phyloP scores from a whole-genome alignment of 2,888 invertebrate genomes.

The Lochmaea capreae region DNA sequence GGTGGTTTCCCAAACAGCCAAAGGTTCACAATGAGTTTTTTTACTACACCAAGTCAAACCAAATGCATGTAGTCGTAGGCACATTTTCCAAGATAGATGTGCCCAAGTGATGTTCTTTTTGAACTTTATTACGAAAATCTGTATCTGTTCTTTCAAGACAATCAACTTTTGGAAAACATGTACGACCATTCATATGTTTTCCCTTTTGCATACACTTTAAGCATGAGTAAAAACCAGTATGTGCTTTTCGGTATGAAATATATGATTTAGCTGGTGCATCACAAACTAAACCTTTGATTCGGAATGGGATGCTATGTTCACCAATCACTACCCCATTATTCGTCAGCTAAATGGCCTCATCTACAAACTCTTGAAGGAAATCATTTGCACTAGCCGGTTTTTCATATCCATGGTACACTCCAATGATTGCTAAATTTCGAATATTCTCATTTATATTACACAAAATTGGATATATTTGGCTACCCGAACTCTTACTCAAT shows the following conservation, averaged over 20 bases:
- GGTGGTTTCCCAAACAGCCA: neutral
- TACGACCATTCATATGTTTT: slow-evolving; percentile 19
- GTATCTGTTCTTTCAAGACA: slow-evolving; percentile 19
- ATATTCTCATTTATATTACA: slow-evolving; percentile 1
- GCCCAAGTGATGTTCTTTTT: slow-evolving; percentile 22
- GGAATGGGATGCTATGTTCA: neutral
- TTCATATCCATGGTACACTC: slow-evolving; percentile 21
- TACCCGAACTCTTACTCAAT: slow-evolving; percentile 20
- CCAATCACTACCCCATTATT: slow-evolving; percentile 25
- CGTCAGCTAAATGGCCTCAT: slow-evolving; percentile 19
- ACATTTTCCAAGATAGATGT: slow-evolving; percentile 13
- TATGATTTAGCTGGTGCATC: slow-evolving; percentile 30
- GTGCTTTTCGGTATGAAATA: slow-evolving; percentile 16
- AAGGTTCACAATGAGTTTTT: neutral
- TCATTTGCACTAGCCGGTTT: slow-evolving; percentile 23
- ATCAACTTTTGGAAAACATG: slow-evolving; percentile 19
- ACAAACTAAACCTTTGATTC: slow-evolving; percentile 20
- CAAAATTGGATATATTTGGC: slow-evolving; percentile 22
- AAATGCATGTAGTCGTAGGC: slow-evolving; percentile 3
- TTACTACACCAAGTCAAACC: slow-evolving; percentile 4
- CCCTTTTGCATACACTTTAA: slow-evolving; percentile 27
- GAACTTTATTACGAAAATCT: slow-evolving; percentile 17
- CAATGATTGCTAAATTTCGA: slow-evolving; percentile 9
- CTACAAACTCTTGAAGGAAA: slow-evolving; percentile 15
- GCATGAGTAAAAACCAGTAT: slow-evolving; percentile 25